phyloP scores from a whole-genome alignment of 2,797 vertebrate species.

The Coreius guichenoti region DNA sequence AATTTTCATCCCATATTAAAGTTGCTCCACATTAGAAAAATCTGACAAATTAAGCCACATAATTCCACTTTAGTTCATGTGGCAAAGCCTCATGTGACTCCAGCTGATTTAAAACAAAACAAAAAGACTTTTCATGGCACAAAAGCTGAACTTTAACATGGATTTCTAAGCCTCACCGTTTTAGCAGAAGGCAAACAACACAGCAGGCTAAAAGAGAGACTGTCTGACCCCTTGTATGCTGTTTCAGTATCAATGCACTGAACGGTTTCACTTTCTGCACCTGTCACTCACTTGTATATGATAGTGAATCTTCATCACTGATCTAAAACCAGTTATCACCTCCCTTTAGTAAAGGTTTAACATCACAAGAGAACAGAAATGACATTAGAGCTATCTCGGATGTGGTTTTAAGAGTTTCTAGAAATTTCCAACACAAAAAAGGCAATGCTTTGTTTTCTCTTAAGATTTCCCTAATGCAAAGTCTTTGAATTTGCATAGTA shows the following conservation, averaged over 20 bases:
- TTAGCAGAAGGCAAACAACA: slow-evolving; percentile 12
- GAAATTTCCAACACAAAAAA: slow-evolving; percentile 54
- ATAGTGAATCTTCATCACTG: slow-evolving; percentile 15
- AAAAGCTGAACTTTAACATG: slow-evolving; percentile 35
- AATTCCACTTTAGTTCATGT: slow-evolving; percentile 14
- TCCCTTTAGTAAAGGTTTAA: slow-evolving; percentile 3
- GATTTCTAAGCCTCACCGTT: slow-evolving; percentile 9
- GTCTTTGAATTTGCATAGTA: slow-evolving; percentile 66
- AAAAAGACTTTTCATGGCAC: slow-evolving; percentile 66
- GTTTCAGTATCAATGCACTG: slow-evolving; percentile 31
- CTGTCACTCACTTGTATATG: slow-evolving; percentile 13
- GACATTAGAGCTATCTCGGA: neutral
- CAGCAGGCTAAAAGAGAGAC: slow-evolving; percentile 12
- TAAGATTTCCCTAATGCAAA: slow-evolving; percentile 74
- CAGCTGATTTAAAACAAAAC: slow-evolving; percentile 55
- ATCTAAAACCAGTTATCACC: slow-evolving; percentile 14
- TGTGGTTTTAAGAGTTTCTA: slow-evolving; percentile 21
- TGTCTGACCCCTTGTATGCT: neutral
- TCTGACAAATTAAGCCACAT: slow-evolving; percentile 13
- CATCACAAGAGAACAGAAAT: neutral
- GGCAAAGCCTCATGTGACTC: slow-evolving; percentile 44
- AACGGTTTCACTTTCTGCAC: slow-evolving; percentile 37
- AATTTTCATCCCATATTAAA: neutral
- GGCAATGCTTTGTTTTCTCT: slow-evolving; percentile 51
- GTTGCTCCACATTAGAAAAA: neutral